phyloP scores from a whole-genome alignment of 1,140 invertebrate genomes.

The Holotrichia oblita region DNA sequence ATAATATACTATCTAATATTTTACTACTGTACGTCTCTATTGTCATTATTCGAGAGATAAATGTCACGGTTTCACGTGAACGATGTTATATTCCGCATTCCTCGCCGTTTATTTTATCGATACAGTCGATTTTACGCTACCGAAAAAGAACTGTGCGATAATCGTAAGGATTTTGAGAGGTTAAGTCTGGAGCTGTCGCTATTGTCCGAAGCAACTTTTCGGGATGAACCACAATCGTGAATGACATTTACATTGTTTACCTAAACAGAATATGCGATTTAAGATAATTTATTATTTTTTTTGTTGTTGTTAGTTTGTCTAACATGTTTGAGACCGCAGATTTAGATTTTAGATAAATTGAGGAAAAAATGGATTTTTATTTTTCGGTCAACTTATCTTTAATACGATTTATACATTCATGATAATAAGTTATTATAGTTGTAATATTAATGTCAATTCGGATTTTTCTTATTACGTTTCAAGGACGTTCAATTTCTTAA shows the following conservation, averaged over 20 bases:
- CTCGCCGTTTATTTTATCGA: neutral
- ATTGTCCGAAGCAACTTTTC: too few species aligned
- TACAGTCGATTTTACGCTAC: too few species aligned
- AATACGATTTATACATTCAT: too few species aligned
- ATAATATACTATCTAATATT: too few species aligned
- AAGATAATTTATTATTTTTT: neutral
- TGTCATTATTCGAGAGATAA: neutral
- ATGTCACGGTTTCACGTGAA: neutral
- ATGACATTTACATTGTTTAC: constrained; percentile 29
- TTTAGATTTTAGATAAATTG: too few species aligned
- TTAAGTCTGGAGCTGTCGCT: neutral
- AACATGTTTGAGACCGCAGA: too few species aligned
- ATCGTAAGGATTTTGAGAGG: neutral
- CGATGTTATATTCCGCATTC: neutral
- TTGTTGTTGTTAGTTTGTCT: too few species aligned
- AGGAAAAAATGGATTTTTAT: too few species aligned
- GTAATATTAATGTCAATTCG: too few species aligned
- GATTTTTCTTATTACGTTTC: constrained; percentile 35
- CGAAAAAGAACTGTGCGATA: too few species aligned
- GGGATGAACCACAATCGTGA: neutral
- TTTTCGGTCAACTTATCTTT: too few species aligned
- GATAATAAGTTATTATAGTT: too few species aligned
- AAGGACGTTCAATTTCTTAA: constrained; percentile 3
- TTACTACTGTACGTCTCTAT: neutral
- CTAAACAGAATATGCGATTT: neutral